Evolutionary conservation across 2,797 vertebrate species (phyloP).

Genomic region (Coregonus sp.): DNA sequence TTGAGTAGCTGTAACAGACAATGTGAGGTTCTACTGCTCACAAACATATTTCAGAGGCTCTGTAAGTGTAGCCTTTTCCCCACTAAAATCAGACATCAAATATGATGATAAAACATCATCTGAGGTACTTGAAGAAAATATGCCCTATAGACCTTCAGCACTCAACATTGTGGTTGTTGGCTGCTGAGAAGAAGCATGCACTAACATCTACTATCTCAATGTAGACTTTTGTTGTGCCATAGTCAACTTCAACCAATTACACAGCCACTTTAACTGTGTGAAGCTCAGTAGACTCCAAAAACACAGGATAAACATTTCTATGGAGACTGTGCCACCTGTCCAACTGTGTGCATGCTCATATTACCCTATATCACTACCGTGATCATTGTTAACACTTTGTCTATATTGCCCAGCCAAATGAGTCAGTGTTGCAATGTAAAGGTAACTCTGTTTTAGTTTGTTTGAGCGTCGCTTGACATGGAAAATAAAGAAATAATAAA

Average conservation of each 20-base stretch:
- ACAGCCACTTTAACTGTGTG: neutral
- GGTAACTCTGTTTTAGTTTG: neutral
- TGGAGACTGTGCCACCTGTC: neutral
- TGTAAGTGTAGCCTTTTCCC: neutral
- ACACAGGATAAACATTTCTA: neutral
- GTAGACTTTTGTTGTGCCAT: neutral
- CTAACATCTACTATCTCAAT: too few relatives aligned
- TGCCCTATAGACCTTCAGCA: neutral
- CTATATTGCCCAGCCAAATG: neutral
- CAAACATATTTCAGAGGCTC: neutral
- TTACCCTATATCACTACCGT: neutral
- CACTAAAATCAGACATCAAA: neutral
- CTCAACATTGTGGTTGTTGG: neutral
- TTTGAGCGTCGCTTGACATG: neutral
- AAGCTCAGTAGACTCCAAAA: neutral
- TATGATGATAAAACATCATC: neutral
- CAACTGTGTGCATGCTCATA: too few relatives aligned
- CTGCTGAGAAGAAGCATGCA: neutral
- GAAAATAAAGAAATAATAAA: slow-evolving; percentile 47
- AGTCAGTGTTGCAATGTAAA: slow-evolving; percentile 1
- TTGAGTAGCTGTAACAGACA: neutral
- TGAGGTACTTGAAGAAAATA: neutral
- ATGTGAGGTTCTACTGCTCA: neutral
- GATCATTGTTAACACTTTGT: too few relatives aligned
- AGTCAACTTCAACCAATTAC: neutral